Evolutionary conservation across 2,888 invertebrate genomes (phyloP).

Genomic region (Ormyrus nitidulus): DNA sequence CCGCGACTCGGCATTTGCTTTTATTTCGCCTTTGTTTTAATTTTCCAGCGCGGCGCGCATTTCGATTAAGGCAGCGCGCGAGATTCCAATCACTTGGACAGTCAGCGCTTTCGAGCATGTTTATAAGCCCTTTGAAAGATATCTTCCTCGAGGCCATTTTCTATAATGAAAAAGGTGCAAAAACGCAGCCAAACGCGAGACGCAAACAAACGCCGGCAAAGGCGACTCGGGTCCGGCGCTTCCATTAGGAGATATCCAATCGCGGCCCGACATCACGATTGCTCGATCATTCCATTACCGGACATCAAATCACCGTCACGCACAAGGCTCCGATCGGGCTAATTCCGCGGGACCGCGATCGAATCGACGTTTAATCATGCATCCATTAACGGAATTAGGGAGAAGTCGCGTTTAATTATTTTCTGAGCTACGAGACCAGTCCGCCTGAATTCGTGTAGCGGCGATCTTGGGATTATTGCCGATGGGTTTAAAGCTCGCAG

Average conservation of each 20-base stretch:
- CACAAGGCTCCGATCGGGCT: not conserved
- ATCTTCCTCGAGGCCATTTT: too few species aligned
- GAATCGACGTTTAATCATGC: conserved; percentile 33
- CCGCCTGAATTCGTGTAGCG: not conserved
- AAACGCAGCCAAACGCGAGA: too few species aligned
- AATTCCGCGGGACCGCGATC: conserved; percentile 23
- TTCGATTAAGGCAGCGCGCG: not conserved
- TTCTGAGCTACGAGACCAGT: not conserved
- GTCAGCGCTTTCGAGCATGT: not conserved
- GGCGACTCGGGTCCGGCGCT: not conserved
- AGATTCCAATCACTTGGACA: not conserved
- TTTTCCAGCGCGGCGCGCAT: not conserved
- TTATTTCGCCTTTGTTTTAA: not conserved
- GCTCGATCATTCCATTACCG: conserved; percentile 48
- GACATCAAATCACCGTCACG: conserved; percentile 29
- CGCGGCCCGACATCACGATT: conserved; percentile 17
- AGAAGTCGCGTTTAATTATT: conserved; percentile 41
- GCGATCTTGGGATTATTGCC: not conserved
- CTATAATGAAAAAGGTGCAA: too few species aligned
- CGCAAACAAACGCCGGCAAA: not conserved
- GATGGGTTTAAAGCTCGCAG: too few species aligned
- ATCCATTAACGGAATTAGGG: conserved; percentile 41
- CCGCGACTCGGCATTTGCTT: too few species aligned
- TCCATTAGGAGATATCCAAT: conserved; percentile 42
- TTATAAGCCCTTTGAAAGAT: too few species aligned